A percentile compares a stretch with the other conserved stretches of the same genome.
phyloP scores from a whole-genome alignment of 2,888 invertebrate genomes.

The Pelosia muscerda region DNA sequence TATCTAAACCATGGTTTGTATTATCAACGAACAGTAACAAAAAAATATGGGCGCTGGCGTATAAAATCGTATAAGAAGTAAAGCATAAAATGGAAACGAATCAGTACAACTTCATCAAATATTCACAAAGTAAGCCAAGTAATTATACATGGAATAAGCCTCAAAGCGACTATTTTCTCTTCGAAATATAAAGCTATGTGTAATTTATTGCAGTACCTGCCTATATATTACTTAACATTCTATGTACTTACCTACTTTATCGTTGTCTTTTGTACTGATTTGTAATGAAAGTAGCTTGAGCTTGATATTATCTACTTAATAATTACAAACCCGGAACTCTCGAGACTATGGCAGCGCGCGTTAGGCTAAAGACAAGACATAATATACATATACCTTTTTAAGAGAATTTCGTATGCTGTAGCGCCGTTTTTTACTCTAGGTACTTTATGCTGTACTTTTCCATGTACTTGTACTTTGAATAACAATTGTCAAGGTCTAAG shows the following conservation, averaged over 20 bases:
- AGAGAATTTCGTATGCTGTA: no score
- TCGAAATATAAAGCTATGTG: slow-evolving; percentile 18
- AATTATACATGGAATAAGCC: slow-evolving; percentile 7
- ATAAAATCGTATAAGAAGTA: neutral
- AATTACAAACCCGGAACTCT: no score
- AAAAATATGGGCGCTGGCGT: neutral
- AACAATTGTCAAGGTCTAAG: no score
- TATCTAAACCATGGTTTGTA: neutral
- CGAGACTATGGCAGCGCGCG: no score
- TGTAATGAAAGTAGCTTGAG: neutral
- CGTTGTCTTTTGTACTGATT: neutral
- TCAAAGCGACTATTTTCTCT: slow-evolving; percentile 8
- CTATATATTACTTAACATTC: slow-evolving; percentile 7
- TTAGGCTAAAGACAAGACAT: no score
- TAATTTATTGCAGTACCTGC: slow-evolving; percentile 39
- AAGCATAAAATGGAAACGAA: neutral
- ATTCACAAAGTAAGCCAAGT: slow-evolving; percentile 13
- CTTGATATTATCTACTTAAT: neutral
- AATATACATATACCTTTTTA: no score
- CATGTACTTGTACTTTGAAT: no score
- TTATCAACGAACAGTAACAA: neutral
- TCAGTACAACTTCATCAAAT: slow-evolving; percentile 8
- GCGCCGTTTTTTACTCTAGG: no score
- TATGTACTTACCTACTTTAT: neutral
- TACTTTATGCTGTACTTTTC: no score